These are phyloP conservation scores for Lepidurus arcticus DNA, from an alignment of 1,140 invertebrate genomes.

Conservation along the genomic window DNA sequence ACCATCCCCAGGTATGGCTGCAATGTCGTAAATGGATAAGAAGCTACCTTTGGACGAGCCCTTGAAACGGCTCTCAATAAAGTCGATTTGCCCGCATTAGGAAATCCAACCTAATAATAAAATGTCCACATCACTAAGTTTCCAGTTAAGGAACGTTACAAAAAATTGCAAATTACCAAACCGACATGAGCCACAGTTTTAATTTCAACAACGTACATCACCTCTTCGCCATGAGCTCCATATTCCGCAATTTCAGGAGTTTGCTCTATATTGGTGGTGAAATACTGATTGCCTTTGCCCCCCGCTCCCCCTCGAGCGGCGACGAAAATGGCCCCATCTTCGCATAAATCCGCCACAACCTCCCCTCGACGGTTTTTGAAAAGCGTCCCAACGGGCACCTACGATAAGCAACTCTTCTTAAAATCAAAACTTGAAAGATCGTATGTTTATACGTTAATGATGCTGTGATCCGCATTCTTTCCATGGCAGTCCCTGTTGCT, in stretches of 20 bases:
- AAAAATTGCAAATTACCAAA: constrained; percentile 52
- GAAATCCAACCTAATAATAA: constrained; percentile 73
- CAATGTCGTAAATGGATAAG: constrained; percentile 94
- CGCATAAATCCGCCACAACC: constrained; percentile 65
- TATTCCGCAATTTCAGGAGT: constrained; percentile 78
- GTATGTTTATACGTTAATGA: constrained; percentile 53
- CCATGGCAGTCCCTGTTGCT: constrained; percentile 71
- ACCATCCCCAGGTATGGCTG: constrained; percentile 88
- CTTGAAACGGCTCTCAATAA: constrained; percentile 81
- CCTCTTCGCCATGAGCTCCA: constrained; percentile 76
- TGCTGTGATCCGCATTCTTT: constrained; percentile 71
- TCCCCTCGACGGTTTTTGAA: constrained; percentile 54
- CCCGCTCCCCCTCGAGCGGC: constrained; percentile 90
- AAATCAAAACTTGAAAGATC: not conserved
- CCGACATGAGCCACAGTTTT: constrained; percentile 91
- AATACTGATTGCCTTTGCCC: constrained; percentile 91
- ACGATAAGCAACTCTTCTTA: constrained; percentile 32
- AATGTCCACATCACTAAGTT: not conserved
- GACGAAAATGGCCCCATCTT: constrained; percentile 74
- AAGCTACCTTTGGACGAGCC: constrained; percentile 87
- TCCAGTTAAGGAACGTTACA: not conserved
- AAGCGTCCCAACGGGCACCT: constrained; percentile 85
- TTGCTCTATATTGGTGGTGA: constrained; percentile 71
- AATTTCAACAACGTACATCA: constrained; percentile 70
- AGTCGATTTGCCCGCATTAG: constrained; percentile 96